Conservation (phyloP, 1,140 invertebrate genomes). For the Oryzaephilus surinamensis region DNA sequence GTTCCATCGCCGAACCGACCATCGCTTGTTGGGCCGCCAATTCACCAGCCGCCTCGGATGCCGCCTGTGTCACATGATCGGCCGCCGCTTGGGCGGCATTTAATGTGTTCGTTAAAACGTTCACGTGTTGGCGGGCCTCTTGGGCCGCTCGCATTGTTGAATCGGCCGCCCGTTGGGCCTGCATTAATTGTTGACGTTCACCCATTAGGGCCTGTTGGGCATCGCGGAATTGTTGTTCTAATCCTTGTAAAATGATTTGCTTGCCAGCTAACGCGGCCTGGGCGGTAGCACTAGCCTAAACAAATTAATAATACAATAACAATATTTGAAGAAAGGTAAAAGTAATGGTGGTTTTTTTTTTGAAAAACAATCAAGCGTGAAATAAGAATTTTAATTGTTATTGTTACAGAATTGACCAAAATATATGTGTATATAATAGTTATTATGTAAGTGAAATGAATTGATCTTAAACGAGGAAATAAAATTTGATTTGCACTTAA, state of each 20-base stretch:
- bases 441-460: no score
- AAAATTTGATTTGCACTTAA: neutral
- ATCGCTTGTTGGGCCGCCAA: conserved; percentile 58
- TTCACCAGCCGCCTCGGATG: conserved; percentile 53
- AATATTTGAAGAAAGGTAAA: neutral
- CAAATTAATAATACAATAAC: neutral
- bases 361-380: no score
- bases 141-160: conserved; percentile 51
- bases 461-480: no score
- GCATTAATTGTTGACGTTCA: conserved; percentile 53
- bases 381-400: no score
- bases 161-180: conserved; percentile 52
- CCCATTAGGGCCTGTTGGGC: conserved; percentile 49
- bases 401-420: no score
- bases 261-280: conserved; percentile 59
- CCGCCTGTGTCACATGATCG: conserved; percentile 53
- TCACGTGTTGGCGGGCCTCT: conserved; percentile 55
- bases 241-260: conserved; percentile 45
- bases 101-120: conserved; percentile 42
- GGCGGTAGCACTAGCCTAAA: conserved; percentile 48
- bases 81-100: conserved; percentile 57
- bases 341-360: neutral
- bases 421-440: no score
- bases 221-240: conserved; percentile 56
- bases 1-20: conserved; percentile 54